Conservation (phyloP, 2,113 vertebrate species). For the Callopanchax toddi region DNA sequence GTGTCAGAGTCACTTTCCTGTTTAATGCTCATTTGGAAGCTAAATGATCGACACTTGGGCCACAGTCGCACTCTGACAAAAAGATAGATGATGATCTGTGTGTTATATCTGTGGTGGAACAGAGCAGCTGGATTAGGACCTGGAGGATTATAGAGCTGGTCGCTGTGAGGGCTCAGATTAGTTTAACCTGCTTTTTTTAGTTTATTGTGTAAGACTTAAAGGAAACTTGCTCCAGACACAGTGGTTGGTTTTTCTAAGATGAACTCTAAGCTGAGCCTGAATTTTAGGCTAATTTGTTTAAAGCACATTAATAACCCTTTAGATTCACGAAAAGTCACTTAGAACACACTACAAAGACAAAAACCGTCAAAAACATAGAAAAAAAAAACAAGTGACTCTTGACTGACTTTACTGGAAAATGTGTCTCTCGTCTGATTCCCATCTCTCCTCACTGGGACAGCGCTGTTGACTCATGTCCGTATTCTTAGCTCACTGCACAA, state of each 20-base stretch:
- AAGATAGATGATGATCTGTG: slow-evolving; percentile 59
- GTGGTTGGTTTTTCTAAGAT: slow-evolving; percentile 33
- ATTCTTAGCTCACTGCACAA: slow-evolving; percentile 58
- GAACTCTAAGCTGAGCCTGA: slow-evolving; percentile 5
- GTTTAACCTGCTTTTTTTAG: slow-evolving; percentile 58
- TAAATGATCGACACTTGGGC: slow-evolving; percentile 5
- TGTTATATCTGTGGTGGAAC: slow-evolving; percentile 55
- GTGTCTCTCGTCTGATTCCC: slow-evolving; percentile 19
- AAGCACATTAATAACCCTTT: too few species aligned
- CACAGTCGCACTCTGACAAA: slow-evolving; percentile 45
- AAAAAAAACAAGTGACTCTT: background rate
- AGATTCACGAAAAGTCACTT: too few species aligned
- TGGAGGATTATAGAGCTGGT: slow-evolving; percentile 23
- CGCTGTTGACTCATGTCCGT: slow-evolving; percentile 56
- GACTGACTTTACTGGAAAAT: slow-evolving; percentile 22
- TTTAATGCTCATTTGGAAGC: slow-evolving; percentile 13
- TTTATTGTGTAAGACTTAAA: slow-evolving; percentile 37
- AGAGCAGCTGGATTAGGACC: slow-evolving; percentile 32
- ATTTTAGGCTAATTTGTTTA: too few species aligned
- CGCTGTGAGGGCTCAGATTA: slow-evolving; percentile 42
- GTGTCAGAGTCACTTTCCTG: slow-evolving; percentile 20
- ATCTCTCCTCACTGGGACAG: slow-evolving; percentile 28
- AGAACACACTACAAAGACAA: background rate
- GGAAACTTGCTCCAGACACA: slow-evolving; percentile 34
- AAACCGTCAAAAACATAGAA: background rate